Base-by-base conservation (phyloP, 2,113 vertebrate species). In the Arenaria interpres region DNA sequence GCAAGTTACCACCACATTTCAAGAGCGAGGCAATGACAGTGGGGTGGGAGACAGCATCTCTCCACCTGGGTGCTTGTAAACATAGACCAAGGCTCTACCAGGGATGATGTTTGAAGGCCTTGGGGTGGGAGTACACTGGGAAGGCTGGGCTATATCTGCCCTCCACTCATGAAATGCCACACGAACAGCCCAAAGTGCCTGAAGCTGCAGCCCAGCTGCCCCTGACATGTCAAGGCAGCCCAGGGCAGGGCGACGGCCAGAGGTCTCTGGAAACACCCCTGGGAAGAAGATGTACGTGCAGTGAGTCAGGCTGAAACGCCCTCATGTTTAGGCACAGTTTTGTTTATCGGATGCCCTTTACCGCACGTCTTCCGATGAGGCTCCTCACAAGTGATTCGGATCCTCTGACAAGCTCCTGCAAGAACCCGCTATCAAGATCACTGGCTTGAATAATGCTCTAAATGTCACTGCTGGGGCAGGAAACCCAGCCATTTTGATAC, bases 381-480 rank as follows among this genome's bases (percentile, higher is more conserved):
- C 35, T 82, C 45, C 62, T 89, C 57, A 24, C 8, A 5, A 71
- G 79, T 15, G 28, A 41, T 46, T 88, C 0, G 56, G 68, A 59
- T 89, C 60, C 17, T 46, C 56, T 73, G 63, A 78, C 23, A 39
- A 67, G 17, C 33, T 80, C 82, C 88, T 46, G 51, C 39, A 71
- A 56, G 79, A 59, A 39, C 46, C 48, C 2, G 0, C 79, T 66
- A 2, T 64, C 30, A 43, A 85, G 54, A 63, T 37, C 4, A 12
- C 16, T 84, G 68, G 12, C 77, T 81, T 84, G 64, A 92, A 48
- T 46, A 78, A 86, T n/a, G 64, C 33, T 94, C 27, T 75, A 90
- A 96, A 94, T 94, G 84, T 93, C 96, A 87, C n/a, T 62, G 51
- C 60, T 67, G 64, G 78, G 83, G 60, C 85, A 96, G 96, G 96